Evolutionary conservation across 2,113 vertebrate genomes (phyloP).

Genomic region (Dipodomys spectabilis): DNA sequence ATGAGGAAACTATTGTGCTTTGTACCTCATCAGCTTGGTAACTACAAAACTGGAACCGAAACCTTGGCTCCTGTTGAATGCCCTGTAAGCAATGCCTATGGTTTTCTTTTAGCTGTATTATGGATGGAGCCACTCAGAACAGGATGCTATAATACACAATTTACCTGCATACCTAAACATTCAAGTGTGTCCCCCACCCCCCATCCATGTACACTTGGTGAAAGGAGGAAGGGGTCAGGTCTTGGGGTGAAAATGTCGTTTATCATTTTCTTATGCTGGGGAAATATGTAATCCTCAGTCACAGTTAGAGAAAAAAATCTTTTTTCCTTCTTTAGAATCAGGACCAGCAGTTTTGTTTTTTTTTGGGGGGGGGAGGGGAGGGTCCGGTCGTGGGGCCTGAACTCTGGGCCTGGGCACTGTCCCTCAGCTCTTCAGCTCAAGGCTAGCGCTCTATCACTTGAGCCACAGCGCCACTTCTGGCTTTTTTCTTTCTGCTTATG

Average conservation of each 20-base stretch:
- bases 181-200: neutral
- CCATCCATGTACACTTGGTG: neutral
- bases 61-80: accelerated
- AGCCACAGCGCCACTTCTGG: no score
- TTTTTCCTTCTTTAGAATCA: neutral
- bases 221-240: neutral
- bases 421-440: no score
- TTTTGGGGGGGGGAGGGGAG: no score
- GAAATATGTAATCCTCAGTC: no score
- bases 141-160: neutral
- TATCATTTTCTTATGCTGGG: neutral
- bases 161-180: neutral
- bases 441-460: no score
- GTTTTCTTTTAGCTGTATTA: neutral
- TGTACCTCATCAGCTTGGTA: no score
- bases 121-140: neutral
- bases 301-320: neutral
- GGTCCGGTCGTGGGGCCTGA: no score
- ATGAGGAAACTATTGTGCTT: neutral
- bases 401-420: no score
- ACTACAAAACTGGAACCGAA: neutral
- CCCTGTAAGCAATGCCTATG: neutral
- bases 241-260: neutral
- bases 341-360: neutral
- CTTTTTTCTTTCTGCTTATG: no score